phyloP scores from a whole-genome alignment of 1,140 invertebrate species.

The Hesperophylax magnus region DNA sequence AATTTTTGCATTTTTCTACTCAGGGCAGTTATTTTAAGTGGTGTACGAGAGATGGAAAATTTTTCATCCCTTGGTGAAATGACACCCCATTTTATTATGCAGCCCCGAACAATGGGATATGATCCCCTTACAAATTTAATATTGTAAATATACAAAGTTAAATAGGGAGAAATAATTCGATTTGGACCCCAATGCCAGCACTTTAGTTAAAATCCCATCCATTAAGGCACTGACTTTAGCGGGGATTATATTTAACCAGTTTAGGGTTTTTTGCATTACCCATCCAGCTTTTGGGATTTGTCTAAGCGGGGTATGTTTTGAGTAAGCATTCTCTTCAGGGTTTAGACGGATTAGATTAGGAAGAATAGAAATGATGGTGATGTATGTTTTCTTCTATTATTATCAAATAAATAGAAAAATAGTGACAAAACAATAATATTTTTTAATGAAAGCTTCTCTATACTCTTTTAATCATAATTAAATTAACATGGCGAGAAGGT shows the following conservation, averaged over 20 bases:
- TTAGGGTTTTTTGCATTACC: slow-evolving; percentile 58
- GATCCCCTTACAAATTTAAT: slow-evolving; percentile 58
- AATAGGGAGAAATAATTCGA: slow-evolving; percentile 59
- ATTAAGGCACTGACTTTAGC: slow-evolving; percentile 53
- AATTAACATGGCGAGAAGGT: no score
- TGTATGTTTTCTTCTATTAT: no score
- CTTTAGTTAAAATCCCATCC: slow-evolving; percentile 50
- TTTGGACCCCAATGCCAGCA: slow-evolving; percentile 45
- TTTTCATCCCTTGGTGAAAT: slow-evolving; percentile 20
- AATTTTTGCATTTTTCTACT: background rate
- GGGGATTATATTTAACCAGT: slow-evolving; percentile 56
- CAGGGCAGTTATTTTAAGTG: background rate
- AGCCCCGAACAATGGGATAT: slow-evolving; percentile 37
- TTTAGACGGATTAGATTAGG: slow-evolving; percentile 5
- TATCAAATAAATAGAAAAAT: no score
- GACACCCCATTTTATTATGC: slow-evolving; percentile 37
- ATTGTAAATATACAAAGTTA: slow-evolving; percentile 59
- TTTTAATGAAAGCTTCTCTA: no score
- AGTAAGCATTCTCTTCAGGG: slow-evolving; percentile 9
- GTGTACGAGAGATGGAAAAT: background rate
- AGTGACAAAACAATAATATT: no score
- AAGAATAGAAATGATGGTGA: background rate
- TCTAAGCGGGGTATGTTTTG: slow-evolving; percentile 27
- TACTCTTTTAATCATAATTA: no score
- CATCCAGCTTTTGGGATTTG: slow-evolving; percentile 39